phyloP scores from a whole-genome alignment of 2,113 vertebrate species.

The Percina caprodes region DNA sequence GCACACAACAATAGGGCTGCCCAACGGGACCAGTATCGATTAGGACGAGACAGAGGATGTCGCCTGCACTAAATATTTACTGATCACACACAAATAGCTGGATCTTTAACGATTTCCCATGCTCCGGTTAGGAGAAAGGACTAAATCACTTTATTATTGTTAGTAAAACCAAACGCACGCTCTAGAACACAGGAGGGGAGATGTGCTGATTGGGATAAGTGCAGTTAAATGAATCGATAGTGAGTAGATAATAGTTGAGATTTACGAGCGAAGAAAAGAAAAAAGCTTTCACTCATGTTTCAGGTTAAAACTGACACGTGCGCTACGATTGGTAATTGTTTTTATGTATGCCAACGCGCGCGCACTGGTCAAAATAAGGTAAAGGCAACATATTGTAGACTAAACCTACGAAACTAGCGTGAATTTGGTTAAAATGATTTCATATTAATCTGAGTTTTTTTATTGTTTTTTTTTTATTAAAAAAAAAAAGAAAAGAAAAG shows the following conservation, averaged over 20 bases:
- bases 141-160: slow-evolving; percentile 96
- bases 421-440: too few species aligned
- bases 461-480: background rate
- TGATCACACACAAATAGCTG: slow-evolving; percentile 95
- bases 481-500: too few species aligned
- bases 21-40: slow-evolving; percentile 93
- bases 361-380: background rate
- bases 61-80: slow-evolving; percentile 98
- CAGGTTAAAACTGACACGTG: slow-evolving; percentile 42
- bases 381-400: slow-evolving; percentile 7
- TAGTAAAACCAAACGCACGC: slow-evolving; percentile 92
- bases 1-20: slow-evolving; percentile 85
- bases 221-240: slow-evolving; percentile 94
- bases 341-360: background rate
- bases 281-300: slow-evolving; percentile 47
- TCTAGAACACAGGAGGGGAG: slow-evolving; percentile 87
- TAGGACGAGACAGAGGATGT: slow-evolving; percentile 90
- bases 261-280: slow-evolving; percentile 63
- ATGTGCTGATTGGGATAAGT: slow-evolving; percentile 92
- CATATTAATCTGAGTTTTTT: background rate
- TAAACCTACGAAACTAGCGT: background rate
- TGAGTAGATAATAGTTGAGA: slow-evolving; percentile 81
- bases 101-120: slow-evolving; percentile 92
- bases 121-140: slow-evolving; percentile 87
- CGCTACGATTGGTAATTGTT: slow-evolving; percentile 19